Base-by-base conservation (phyloP, 92 coral and sea anemone species). In the Porites cylindrica region DNA sequence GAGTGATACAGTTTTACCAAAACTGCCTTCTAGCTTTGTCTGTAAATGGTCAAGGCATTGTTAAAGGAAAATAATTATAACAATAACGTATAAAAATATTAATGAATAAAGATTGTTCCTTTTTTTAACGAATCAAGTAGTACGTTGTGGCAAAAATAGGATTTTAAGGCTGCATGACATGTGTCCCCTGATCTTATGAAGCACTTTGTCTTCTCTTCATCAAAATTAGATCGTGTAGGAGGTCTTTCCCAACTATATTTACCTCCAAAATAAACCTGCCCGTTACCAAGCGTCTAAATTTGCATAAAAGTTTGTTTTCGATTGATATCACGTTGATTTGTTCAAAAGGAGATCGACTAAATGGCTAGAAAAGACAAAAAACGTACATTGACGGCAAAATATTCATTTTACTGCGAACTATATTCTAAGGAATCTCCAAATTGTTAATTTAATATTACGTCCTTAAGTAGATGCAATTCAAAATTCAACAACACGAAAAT, bases 271-370 rank as follows among this genome's bases (percentile, higher is more conserved):
- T 78, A 82, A 82, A 56, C 70, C 54, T 56, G 20, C 58, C 53
- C 54, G 70, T 8, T 56, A 64, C 59, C 70, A 43, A 61, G 17
- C 38, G 21, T 75, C 54, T 14, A 51, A 80, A 70, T 82, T 82
- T 82, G 86, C 86, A 82, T 82, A 70, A 47, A 9, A 70, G 50
- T 82, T 71, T 70, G 53, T 70, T 70, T 70, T 56, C n/a, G 69
- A 59, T 70, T 58, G 70, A 70, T 54, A n/a, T 6, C 21, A 14
- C 43, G 18, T 32, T 81, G 85, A 69, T 68, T 58, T 10, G 66
- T 3, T 67, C 29, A 67, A 81, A 68, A 50, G 6, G n/a, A 16
- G 75, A 53, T 51, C 47, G 47, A 38, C 38, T 54, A 38, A 53
- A 81, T 10, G 51, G 18, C 47, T 29, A 52, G n/a, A 54, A 17